These are phyloP conservation scores for Anticlea derivata DNA, from an alignment of 2,888 invertebrate genomes.

Conservation along the genomic window DNA sequence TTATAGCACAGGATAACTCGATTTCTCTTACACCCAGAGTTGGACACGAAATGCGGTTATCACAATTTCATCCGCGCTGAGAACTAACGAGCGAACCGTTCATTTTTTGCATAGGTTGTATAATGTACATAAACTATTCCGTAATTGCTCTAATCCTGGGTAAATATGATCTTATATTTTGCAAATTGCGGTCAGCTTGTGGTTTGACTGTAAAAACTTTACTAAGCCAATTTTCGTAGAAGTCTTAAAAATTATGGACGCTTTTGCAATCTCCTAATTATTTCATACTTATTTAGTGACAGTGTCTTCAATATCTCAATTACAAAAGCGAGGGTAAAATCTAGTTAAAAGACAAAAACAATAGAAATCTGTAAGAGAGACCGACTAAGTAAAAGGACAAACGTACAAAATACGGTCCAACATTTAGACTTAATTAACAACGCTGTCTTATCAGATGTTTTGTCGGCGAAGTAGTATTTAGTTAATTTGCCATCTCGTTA, in stretches of 20 bases:
- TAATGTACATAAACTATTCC: conserved; percentile 16
- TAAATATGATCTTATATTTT: not conserved
- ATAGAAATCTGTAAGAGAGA: conserved; percentile 23
- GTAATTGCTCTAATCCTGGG: conserved; percentile 2
- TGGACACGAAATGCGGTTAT: conserved; percentile 71
- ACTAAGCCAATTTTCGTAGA: no score
- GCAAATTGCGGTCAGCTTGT: no score
- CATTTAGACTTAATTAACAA: conserved; percentile 38
- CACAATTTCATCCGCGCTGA: conserved; percentile 69
- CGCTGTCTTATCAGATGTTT: conserved; percentile 37
- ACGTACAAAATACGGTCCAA: conserved; percentile 34
- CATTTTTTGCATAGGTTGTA: conserved; percentile 40
- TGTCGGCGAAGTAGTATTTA: conserved; percentile 39
- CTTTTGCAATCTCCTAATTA: not conserved
- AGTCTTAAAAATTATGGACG: not conserved
- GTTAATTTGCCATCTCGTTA: conserved; percentile 52
- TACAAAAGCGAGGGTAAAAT: conserved; percentile 5
- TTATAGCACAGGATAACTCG: conserved; percentile 58
- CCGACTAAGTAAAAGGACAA: conserved; percentile 29
- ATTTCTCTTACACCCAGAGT: conserved; percentile 71
- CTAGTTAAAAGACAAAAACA: conserved; percentile 16
- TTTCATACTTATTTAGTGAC: not conserved
- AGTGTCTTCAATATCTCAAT: not conserved
- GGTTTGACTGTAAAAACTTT: no score
- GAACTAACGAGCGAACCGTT: conserved; percentile 57